phyloP scores from a whole-genome alignment of 2,888 invertebrate genomes.

The Flexamia atlantica region DNA sequence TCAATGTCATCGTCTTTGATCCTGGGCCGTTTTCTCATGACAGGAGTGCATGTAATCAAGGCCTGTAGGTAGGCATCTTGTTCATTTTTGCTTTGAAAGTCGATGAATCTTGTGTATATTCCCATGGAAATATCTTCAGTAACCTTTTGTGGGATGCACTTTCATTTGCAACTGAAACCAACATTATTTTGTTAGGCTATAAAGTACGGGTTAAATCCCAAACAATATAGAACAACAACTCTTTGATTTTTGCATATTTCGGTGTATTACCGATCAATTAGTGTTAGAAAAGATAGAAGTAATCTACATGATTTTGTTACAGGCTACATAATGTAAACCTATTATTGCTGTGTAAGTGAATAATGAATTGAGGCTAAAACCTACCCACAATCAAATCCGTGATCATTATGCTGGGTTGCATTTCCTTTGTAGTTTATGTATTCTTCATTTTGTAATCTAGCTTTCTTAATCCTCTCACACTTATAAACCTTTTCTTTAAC shows the following conservation, averaged over 20 bases:
- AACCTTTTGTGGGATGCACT: conserved; percentile 1
- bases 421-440: conserved; percentile 16
- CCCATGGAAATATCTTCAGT: background rate
- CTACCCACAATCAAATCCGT: conserved; percentile 21
- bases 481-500: conserved; percentile 3
- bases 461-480: conserved; percentile 9
- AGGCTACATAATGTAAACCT: background rate
- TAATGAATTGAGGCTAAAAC: background rate
- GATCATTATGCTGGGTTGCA: background rate
- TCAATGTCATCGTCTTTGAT: background rate
- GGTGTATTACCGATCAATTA: background rate
- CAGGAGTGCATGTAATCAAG: background rate
- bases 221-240: background rate
- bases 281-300: background rate
- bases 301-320: background rate
- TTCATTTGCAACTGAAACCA: conserved; percentile 30
- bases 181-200: background rate
- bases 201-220: background rate
- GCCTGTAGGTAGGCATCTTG: conserved; percentile 33
- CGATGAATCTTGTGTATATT: background rate
- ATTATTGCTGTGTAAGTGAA: background rate
- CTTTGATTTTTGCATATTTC: background rate
- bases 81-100: conserved; percentile 27
- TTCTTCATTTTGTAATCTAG: conserved; percentile 6
- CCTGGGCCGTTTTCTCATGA: background rate